phyloP scores from a whole-genome alignment of 2,888 invertebrate genomes.

The Brenthis hecate region DNA sequence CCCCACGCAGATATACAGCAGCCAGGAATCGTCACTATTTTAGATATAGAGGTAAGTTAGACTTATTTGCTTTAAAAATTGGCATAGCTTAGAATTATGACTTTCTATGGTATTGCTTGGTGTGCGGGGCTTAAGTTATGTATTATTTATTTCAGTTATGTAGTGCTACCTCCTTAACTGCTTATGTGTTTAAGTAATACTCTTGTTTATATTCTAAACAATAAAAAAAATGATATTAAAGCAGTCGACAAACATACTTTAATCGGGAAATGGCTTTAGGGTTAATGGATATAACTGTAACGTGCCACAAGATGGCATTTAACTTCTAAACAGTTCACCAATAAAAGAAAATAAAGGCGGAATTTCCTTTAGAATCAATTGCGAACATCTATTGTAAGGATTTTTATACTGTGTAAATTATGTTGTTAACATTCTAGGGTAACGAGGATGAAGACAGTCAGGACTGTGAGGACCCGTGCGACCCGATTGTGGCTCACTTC shows the following conservation, averaged over 20 bases:
- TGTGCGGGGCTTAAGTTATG: neutral
- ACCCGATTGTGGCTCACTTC: slow-evolving; percentile 93
- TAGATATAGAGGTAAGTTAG: slow-evolving; percentile 88
- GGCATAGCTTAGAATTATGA: neutral
- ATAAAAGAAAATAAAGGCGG: neutral
- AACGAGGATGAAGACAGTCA: slow-evolving; percentile 80
- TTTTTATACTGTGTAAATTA: too few relatives aligned
- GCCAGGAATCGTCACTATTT: slow-evolving; percentile 93
- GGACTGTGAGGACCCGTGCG: slow-evolving; percentile 85
- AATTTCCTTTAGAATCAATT: too few relatives aligned
- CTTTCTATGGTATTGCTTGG: neutral
- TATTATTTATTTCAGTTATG: too few relatives aligned
- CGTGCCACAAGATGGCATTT: too few relatives aligned
- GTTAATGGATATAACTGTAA: too few relatives aligned
- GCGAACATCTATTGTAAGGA: too few relatives aligned
- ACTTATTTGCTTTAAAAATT: neutral
- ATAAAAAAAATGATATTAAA: too few relatives aligned
- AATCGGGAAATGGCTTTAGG: too few relatives aligned
- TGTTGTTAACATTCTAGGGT: slow-evolving; percentile 50
- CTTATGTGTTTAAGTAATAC: too few relatives aligned
- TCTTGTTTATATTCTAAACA: too few relatives aligned
- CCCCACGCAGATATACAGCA: slow-evolving; percentile 85
- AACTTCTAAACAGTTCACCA: neutral
- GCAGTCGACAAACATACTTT: too few relatives aligned
- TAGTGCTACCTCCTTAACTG: too few relatives aligned